Percentiles rank a stretch among this genome's conserved stretches.
Evolutionary conservation across 2,797 vertebrate species (phyloP).

Genomic region (Melanogrammus aeglefinus): DNA sequence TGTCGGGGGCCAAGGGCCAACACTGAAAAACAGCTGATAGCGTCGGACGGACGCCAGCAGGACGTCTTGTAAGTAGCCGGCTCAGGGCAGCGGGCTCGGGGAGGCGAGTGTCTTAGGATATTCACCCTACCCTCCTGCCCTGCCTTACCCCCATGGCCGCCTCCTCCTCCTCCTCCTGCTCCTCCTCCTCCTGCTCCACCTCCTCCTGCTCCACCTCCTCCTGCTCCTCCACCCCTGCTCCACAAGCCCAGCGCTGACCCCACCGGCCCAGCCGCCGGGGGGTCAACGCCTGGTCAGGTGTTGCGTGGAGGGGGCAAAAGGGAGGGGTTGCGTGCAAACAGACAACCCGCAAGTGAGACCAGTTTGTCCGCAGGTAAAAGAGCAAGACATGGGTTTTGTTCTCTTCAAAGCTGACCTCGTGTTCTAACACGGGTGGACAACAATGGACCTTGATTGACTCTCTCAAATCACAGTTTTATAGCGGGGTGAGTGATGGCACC

Average conservation of each 20-base stretch:
- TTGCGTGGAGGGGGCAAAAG: slow-evolving; percentile 35
- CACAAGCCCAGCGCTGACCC: slow-evolving; percentile 44
- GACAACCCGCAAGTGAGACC: slow-evolving; percentile 49
- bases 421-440: slow-evolving; percentile 65
- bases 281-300: slow-evolving; percentile 90
- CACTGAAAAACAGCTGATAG: slow-evolving; percentile 97
- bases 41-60: slow-evolving; percentile 86
- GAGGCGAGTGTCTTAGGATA: slow-evolving; percentile 60
- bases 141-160: not conserved
- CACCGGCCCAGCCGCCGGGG: slow-evolving; percentile 69
- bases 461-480: slow-evolving; percentile 66
- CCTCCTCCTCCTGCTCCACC: no score
- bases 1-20: slow-evolving; percentile 78
- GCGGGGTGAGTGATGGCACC: slow-evolving; percentile 57
- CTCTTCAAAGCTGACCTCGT: slow-evolving; percentile 57
- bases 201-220: slow-evolving; percentile 16
- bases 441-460: slow-evolving; percentile 57
- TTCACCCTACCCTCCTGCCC: slow-evolving; percentile 30
- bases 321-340: slow-evolving; percentile 62
- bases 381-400: slow-evolving; percentile 63
- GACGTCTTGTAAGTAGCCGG: slow-evolving; percentile 90
- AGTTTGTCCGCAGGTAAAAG: slow-evolving; percentile 66
- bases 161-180: slow-evolving; percentile 25
- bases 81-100: slow-evolving; percentile 60
- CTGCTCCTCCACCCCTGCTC: slow-evolving; percentile 17